Conservation (phyloP, 2,797 vertebrate species). For the Nyctibius grandis region DNA sequence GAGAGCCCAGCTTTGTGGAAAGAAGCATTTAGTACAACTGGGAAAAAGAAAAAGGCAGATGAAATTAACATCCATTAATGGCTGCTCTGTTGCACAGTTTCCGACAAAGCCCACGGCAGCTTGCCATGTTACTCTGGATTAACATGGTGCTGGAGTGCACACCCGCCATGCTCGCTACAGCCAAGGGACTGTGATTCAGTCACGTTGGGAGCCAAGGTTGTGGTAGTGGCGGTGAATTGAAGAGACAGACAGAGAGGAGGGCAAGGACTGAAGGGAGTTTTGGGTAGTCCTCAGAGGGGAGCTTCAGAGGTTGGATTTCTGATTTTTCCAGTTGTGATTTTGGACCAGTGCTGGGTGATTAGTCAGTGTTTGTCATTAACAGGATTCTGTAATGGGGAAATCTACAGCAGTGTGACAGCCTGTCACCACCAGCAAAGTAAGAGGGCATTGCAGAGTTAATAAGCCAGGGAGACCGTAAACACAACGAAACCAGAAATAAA, state of each 20-base stretch:
- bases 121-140: accelerated
- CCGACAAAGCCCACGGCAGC: accelerated
- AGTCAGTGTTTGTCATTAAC: background rate
- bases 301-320: background rate
- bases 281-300: background rate
- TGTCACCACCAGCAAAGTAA: constrained; percentile 33
- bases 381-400: background rate
- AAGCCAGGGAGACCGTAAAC: background rate
- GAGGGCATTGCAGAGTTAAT: background rate
- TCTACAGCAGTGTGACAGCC: background rate
- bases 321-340: background rate
- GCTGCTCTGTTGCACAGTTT: accelerated
- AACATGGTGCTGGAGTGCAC: accelerated
- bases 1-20: background rate
- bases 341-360: accelerated
- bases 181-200: background rate
- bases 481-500: background rate
- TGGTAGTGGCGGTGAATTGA: background rate
- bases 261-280: background rate
- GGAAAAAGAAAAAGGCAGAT: background rate
- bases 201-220: accelerated
- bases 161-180: accelerated
- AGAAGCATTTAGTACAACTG: background rate
- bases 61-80: background rate
- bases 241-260: background rate